Conservation (phyloP, 2,113 vertebrate species). For the Anolis carolinensis region DNA sequence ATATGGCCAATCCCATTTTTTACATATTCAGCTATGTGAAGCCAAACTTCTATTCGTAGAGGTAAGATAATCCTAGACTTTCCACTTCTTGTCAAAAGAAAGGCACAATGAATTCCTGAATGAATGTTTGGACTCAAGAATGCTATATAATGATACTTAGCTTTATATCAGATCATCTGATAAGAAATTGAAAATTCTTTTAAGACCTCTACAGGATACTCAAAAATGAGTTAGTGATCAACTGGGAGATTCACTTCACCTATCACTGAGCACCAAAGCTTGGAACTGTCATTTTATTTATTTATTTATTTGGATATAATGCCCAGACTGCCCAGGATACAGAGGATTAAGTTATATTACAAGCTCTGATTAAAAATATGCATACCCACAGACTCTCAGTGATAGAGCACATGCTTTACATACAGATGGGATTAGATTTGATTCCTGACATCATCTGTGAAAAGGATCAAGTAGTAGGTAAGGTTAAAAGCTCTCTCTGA, state of each 20-base stretch:
- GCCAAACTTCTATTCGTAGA: neutral
- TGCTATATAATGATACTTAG: neutral
- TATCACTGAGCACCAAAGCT: no score
- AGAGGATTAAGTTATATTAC: no score
- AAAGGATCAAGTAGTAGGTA: neutral
- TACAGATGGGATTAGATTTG: neutral
- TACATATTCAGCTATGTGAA: neutral
- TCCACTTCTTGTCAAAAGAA: neutral
- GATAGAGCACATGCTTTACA: neutral
- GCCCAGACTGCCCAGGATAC: no score
- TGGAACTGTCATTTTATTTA: no score
- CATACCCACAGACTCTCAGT: neutral
- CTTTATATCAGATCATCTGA: neutral
- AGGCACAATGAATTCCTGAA: neutral
- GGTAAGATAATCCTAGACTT: neutral
- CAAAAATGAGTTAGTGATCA: no score
- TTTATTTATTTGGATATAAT: no score
- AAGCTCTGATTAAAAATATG: neutral
- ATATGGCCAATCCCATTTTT: neutral
- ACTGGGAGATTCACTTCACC: no score
- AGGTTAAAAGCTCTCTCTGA: no score
- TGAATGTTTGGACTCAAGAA: neutral
- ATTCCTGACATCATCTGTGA: neutral
- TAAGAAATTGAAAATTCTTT: neutral
- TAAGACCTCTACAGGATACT: neutral